Base-by-base conservation (phyloP, 2,113 vertebrate genomes). In the Cheilinus undulatus region DNA sequence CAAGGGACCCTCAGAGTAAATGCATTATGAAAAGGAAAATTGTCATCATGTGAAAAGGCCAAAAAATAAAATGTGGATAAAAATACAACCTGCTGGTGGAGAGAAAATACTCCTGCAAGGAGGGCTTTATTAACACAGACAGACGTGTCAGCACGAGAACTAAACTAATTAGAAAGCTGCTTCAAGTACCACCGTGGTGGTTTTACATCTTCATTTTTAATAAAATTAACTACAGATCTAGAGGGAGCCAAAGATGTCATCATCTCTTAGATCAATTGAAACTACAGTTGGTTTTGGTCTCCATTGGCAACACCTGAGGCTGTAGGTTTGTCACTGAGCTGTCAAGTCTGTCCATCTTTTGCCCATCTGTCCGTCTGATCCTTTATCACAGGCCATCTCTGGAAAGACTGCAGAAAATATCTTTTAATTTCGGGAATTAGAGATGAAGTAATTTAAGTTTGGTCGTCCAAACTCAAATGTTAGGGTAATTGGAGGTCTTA, bases 1-100 rank as follows among this genome's bases (percentile, higher is more conserved):
- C 50, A 28, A 83, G 78, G 73, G 74, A 28, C 53, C 38, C 63
- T 78, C 76, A 75, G 5, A 26, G 45, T 49, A 78, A 48, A 71
- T 76, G 61, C 53, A 15, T 65, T 30, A 50, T 78, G 73, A 73
- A 73, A 63, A 80, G 61, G 62, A 56, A 80, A 73, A 66, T 12
- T 19, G 36, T 58, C 22, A 43, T 9, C 43, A 43, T 28, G 49
- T 57, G 13, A 38, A 69, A 61, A 65, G 69, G 53, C 57, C 63
- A 74, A 23, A 60, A 59, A 26, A 57, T 12, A 73, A 63, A 63
- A 42, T 7, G 23, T 38, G 69, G 27, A 27, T 57, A 59, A 72
- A 75, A 82, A 86, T 73, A 82, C 27, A 38, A 48, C 19, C 58
- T 45, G 71, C 62, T 36, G 65, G 20, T 52, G 27, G 59, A 20